Conservation (phyloP, 2,113 vertebrate genomes). For the Capreolus pygargus region DNA sequence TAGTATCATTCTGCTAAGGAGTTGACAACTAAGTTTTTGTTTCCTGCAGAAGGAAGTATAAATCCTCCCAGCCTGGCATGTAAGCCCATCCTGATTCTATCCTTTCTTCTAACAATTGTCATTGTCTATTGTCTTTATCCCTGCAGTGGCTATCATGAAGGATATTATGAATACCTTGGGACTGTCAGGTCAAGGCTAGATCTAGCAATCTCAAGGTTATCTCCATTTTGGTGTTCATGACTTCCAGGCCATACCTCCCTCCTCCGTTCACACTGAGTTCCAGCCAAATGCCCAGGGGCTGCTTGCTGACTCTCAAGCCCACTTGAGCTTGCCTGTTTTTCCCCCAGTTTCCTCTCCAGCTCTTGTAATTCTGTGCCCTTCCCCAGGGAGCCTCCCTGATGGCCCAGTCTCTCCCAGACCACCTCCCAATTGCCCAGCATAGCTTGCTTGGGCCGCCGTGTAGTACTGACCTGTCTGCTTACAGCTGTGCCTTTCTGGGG, state of each 20-base stretch:
- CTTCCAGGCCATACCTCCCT: background rate
- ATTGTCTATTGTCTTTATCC: background rate
- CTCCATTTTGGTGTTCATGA: background rate
- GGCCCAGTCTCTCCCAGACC: too few relatives aligned
- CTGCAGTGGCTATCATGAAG: background rate
- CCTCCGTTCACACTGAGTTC: background rate
- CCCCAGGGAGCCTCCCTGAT: background rate
- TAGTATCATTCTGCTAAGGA: background rate
- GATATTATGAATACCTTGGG: background rate
- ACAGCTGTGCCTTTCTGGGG: background rate
- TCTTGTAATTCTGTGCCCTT: background rate
- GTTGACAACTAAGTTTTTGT: background rate
- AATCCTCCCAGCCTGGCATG: background rate
- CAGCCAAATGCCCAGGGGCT: background rate
- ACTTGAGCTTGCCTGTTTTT: background rate
- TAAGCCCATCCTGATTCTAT: background rate
- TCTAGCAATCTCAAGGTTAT: background rate
- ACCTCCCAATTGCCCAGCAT: too few relatives aligned
- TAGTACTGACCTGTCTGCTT: accelerated
- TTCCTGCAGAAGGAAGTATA: background rate
- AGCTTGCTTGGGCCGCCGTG: too few relatives aligned
- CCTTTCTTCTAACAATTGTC: background rate
- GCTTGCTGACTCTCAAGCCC: background rate
- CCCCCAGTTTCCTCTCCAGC: background rate
- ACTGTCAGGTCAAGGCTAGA: background rate